Evolutionary conservation across 2,888 invertebrate genomes (phyloP).

Genomic region (Ectemnius continuus): DNA sequence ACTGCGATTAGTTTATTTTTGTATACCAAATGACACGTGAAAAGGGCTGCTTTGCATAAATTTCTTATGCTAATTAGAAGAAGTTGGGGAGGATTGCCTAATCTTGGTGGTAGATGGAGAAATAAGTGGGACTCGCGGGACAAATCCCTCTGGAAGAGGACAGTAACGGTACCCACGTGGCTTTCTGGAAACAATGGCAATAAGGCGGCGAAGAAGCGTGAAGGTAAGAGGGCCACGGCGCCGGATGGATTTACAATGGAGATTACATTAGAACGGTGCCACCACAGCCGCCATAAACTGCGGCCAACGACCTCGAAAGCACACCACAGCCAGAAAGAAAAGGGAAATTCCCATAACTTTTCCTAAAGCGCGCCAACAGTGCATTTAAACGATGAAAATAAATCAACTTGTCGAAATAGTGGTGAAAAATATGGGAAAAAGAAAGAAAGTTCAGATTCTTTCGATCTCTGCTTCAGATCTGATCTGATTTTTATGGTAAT

Average conservation of each 20-base stretch:
- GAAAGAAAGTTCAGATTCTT: too few relatives aligned
- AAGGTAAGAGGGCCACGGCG: constrained; percentile 13
- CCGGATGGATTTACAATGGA: constrained; percentile 38
- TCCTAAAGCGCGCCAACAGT: not conserved
- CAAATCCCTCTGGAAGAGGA: not conserved
- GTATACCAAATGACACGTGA: too few relatives aligned
- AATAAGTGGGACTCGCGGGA: too few relatives aligned
- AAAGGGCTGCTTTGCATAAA: too few relatives aligned
- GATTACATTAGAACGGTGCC: constrained; percentile 47
- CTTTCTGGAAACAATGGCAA: not conserved
- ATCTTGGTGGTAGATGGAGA: too few relatives aligned
- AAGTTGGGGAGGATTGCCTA: too few relatives aligned
- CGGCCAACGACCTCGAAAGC: constrained; percentile 57
- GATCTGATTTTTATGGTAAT: not conserved
- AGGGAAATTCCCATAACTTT: constrained; percentile 23
- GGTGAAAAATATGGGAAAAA: too few relatives aligned
- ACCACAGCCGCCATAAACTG: constrained; percentile 54
- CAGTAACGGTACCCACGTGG: constrained; percentile 1
- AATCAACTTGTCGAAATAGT: not conserved
- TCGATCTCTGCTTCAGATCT: not conserved
- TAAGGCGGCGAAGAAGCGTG: not conserved
- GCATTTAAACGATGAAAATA: not conserved
- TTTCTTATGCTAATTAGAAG: too few relatives aligned
- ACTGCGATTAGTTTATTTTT: too few relatives aligned
- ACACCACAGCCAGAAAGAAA: constrained; percentile 26